Conservation (phyloP, 2,888 invertebrate genomes). For the Protodeltote pygarga region DNA sequence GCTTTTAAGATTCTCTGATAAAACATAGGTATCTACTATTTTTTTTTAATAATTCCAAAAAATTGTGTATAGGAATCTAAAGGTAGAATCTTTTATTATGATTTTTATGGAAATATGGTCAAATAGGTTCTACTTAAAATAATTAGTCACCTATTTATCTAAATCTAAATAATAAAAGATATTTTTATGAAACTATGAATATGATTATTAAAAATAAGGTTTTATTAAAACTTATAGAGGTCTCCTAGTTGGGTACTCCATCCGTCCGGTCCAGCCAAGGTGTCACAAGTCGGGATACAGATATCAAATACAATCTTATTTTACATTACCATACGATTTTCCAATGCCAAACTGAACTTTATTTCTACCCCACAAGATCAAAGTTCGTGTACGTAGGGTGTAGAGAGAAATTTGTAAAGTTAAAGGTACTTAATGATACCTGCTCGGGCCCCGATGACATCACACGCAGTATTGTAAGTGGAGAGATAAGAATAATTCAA, state of each 20-base stretch:
- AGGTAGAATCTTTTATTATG: too few species aligned
- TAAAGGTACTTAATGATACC: slow-evolving; percentile 75
- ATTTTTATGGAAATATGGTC: too few species aligned
- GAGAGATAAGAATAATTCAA: slow-evolving; percentile 71
- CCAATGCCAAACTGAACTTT: slow-evolving; percentile 38
- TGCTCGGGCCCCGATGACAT: slow-evolving; percentile 69
- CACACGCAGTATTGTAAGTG: slow-evolving; percentile 73
- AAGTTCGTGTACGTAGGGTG: background rate
- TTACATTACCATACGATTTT: background rate
- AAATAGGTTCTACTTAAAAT: too few species aligned
- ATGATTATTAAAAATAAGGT: too few species aligned
- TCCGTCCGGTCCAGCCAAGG: slow-evolving; percentile 63
- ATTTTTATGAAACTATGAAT: background rate
- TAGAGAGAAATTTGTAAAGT: slow-evolving; percentile 44
- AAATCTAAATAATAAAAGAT: background rate
- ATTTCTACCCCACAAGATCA: background rate
- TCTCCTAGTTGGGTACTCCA: slow-evolving; percentile 56
- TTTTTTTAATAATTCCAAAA: too few species aligned
- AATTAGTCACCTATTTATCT: too few species aligned
- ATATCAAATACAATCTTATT: slow-evolving; percentile 59
- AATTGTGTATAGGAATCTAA: too few species aligned
- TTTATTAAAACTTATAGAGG: slow-evolving; percentile 33
- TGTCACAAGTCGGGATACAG: slow-evolving; percentile 70
- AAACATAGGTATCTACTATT: too few species aligned
- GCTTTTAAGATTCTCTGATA: background rate